Evolutionary conservation across 2,888 invertebrate species (phyloP).

Genomic region (Sipha maydis): DNA sequence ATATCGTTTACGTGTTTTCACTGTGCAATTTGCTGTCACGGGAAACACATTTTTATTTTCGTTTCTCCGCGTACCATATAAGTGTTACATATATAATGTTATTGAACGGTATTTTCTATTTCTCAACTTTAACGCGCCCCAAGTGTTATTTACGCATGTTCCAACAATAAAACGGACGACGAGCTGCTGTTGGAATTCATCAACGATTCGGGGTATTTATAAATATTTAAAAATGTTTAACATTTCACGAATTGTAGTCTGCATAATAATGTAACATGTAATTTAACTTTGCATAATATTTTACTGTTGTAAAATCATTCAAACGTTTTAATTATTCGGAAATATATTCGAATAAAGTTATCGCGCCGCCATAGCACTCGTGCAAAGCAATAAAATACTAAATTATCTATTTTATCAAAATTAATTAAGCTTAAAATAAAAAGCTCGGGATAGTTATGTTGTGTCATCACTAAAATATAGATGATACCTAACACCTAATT

Average conservation of each 20-base stretch:
- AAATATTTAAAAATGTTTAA: not conserved
- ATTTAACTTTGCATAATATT: not conserved
- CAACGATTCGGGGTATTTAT: not conserved
- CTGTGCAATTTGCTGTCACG: not conserved
- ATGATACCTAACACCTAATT: no score
- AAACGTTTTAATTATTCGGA: not conserved
- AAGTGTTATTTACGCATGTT: not conserved
- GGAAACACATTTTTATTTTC: not conserved
- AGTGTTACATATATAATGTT: not conserved
- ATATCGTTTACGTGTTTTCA: conserved; percentile 1
- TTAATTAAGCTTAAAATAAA: no score
- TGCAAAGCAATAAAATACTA: no score
- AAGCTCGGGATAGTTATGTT: no score
- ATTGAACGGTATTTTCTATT: not conserved
- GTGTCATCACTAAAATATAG: no score
- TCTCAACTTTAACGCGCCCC: not conserved
- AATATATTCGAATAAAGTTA: not conserved
- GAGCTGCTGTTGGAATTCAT: not conserved
- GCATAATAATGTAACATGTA: not conserved
- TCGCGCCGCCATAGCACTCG: not conserved
- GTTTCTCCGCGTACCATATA: not conserved
- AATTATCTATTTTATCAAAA: no score
- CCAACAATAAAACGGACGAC: not conserved
- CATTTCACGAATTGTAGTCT: not conserved
- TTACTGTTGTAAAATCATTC: not conserved